phyloP scores from a whole-genome alignment of 2,113 vertebrate genomes.

The Heptranchias perlo region DNA sequence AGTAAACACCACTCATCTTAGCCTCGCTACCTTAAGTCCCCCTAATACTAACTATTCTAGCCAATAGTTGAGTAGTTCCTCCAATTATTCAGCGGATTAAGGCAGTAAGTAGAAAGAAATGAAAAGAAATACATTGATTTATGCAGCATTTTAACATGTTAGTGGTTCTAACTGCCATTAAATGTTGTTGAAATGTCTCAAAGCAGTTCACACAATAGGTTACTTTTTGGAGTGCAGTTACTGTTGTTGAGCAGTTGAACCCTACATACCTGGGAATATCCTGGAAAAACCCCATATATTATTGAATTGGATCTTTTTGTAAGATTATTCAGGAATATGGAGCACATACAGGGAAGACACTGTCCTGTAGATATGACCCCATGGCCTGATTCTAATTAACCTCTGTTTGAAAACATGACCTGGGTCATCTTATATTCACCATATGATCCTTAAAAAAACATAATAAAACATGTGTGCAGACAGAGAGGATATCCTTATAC shows the following conservation, averaged over 20 bases:
- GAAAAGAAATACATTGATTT: neutral
- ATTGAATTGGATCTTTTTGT: neutral
- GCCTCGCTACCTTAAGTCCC: neutral
- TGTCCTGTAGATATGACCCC: neutral
- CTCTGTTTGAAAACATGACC: conserved; percentile 8
- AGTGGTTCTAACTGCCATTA: too few relatives aligned
- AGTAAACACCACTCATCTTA: neutral
- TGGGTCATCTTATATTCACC: neutral
- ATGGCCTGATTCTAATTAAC: neutral
- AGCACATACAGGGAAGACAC: neutral
- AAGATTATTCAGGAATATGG: neutral
- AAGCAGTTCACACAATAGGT: neutral
- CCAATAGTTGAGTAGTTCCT: neutral
- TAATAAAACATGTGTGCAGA: neutral
- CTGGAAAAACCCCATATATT: neutral
- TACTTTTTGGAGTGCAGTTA: neutral
- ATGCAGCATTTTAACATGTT: neutral
- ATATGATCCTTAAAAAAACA: neutral
- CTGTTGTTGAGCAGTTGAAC: neutral
- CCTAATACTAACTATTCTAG: neutral
- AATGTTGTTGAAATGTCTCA: neutral
- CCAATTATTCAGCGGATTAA: neutral
- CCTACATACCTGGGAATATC: neutral
- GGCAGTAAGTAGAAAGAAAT: neutral
- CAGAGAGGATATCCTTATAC: neutral